A percentile compares a stretch with the other conserved stretches of the same genome.
Evolutionary conservation across 2,113 vertebrate species (phyloP).

Genomic region (Bagarius yarrelli): DNA sequence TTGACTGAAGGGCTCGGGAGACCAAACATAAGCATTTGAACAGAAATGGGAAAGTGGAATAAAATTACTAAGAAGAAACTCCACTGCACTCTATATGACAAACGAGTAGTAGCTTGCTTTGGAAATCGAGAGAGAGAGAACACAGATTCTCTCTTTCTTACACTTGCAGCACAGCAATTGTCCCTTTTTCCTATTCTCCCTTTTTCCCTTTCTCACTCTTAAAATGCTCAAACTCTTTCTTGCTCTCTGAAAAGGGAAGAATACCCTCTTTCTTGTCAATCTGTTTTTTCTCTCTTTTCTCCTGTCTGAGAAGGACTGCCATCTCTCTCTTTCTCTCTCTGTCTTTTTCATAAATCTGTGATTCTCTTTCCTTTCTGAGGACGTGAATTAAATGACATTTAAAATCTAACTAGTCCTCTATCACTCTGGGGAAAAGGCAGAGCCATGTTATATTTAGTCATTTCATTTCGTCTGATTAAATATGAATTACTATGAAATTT

Average conservation of each 20-base stretch:
- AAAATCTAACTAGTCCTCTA: constrained; percentile 89
- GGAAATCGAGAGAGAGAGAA: constrained; percentile 37
- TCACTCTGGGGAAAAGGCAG: constrained; percentile 87
- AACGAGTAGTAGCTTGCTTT: constrained; percentile 43
- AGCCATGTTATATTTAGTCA: constrained; percentile 93
- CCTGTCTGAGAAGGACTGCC: not conserved
- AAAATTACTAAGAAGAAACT: constrained; percentile 50
- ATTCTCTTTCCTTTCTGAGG: constrained; percentile 72
- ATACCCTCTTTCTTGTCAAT: not conserved
- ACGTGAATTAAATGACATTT: constrained; percentile 85
- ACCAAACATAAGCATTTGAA: constrained; percentile 7
- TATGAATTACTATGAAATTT: constrained; percentile 95
- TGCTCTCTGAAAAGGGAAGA: not conserved
- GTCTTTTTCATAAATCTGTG: not conserved
- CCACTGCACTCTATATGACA: constrained; percentile 47
- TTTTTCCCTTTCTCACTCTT: not conserved
- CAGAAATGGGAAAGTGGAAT: constrained; percentile 42
- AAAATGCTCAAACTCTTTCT: not conserved
- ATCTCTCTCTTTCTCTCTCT: not conserved
- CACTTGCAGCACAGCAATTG: not conserved
- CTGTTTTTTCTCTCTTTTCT: not conserved
- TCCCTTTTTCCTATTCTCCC: not conserved
- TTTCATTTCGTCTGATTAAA: constrained; percentile 96
- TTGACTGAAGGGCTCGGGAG: constrained; percentile 3
- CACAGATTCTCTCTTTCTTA: constrained; percentile 13